Evolutionary conservation across 2,888 invertebrate genomes (phyloP).

Genomic region (Lordiphosa andalusiaca): DNA sequence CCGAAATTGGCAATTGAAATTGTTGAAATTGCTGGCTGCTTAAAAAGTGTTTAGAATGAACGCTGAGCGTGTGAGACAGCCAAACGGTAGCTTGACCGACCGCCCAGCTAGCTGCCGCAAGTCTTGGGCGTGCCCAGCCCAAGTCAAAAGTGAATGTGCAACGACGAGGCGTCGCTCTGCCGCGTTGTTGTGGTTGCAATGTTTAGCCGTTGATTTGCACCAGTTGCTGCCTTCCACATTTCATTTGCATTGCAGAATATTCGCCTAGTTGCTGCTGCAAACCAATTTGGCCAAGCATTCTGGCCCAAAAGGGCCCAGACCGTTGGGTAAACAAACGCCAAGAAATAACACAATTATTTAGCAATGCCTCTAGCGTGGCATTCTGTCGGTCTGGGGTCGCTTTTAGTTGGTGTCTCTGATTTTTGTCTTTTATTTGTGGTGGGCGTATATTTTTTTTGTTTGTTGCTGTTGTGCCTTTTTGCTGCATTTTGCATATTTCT

Average conservation of each 20-base stretch:
- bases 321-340: slow-evolving; percentile 46
- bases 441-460: slow-evolving; percentile 40
- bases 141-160: slow-evolving; percentile 71
- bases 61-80: too few species aligned
- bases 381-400: slow-evolving; percentile 21
- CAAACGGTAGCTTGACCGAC: slow-evolving; percentile 45
- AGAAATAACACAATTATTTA: slow-evolving; percentile 60
- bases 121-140: slow-evolving; percentile 51
- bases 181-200: slow-evolving; percentile 55
- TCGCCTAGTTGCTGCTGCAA: slow-evolving; percentile 48
- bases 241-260: slow-evolving; percentile 45
- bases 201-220: slow-evolving; percentile 47
- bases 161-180: slow-evolving; percentile 20
- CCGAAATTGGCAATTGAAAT: slow-evolving; percentile 43
- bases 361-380: slow-evolving; percentile 34
- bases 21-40: slow-evolving; percentile 46
- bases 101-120: slow-evolving; percentile 26
- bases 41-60: slow-evolving; percentile 40
- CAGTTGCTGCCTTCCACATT: slow-evolving; percentile 42
- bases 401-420: slow-evolving; percentile 24
- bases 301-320: slow-evolving; percentile 44
- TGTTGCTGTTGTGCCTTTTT: slow-evolving; percentile 10
- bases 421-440: slow-evolving; percentile 23
- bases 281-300: slow-evolving; percentile 50
- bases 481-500: slow-evolving; percentile 64